A percentile compares a stretch with the other conserved stretches of the same genome.
Evolutionary conservation across 2,113 vertebrate species (phyloP).

Genomic region (Brachyhypopomus occidentalis): DNA sequence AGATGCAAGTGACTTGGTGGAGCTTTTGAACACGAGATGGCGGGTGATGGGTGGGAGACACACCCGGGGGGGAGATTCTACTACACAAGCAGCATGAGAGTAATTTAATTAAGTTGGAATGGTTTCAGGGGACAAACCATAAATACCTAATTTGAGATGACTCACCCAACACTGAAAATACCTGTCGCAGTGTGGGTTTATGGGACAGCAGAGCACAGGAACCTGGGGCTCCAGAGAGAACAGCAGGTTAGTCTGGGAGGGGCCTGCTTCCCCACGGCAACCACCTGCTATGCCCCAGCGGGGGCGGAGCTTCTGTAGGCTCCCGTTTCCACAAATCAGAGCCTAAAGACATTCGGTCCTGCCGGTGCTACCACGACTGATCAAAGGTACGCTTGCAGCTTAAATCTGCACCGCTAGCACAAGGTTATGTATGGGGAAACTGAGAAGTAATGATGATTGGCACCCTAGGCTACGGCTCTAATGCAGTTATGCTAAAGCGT

Average conservation of each 20-base stretch:
- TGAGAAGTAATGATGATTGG: constrained; percentile 35
- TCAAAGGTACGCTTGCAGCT: constrained; percentile 22
- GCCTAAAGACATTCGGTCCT: constrained; percentile 13
- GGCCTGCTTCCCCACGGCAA: constrained; percentile 22
- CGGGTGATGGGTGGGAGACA: neutral
- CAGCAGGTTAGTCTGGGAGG: constrained; percentile 27
- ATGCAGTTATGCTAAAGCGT: constrained; percentile 27
- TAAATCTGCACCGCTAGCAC: constrained; percentile 15
- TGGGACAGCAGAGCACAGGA: neutral
- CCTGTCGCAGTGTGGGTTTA: constrained; percentile 18
- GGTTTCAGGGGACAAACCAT: constrained; percentile 30
- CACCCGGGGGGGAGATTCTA: neutral
- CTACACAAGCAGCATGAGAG: neutral
- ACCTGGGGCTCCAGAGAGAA: constrained; percentile 18
- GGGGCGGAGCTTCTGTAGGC: constrained; percentile 23
- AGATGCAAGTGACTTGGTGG: neutral
- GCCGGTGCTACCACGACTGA: neutral
- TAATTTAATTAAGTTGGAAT: constrained; percentile 24
- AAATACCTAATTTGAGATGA: constrained; percentile 24
- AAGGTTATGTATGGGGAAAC: constrained; percentile 5
- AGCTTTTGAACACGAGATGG: neutral
- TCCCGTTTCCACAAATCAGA: constrained; percentile 27
- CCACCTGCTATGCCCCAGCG: constrained; percentile 24
- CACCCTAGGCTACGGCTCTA: constrained; percentile 22
- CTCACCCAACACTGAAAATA: constrained; percentile 28